Percentiles rank a stretch among this genome's conserved stretches.
These are phyloP conservation scores for Alectura lathami DNA, from an alignment of 2,113 vertebrate species.

Conservation along the genomic window DNA sequence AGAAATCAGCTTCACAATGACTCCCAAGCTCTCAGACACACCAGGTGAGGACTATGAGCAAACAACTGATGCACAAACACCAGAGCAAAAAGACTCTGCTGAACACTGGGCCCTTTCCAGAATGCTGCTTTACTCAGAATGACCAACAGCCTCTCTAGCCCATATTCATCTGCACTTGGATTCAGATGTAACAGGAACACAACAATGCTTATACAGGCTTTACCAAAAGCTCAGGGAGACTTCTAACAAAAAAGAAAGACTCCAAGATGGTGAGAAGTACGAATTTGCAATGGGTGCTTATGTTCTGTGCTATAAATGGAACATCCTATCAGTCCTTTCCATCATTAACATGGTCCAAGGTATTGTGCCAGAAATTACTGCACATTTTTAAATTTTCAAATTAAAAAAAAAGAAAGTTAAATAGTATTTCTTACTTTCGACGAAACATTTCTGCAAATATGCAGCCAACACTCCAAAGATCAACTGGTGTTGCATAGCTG, in stretches of 20 bases:
- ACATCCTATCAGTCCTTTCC: not conserved
- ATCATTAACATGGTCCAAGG: not conserved
- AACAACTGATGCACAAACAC: not conserved
- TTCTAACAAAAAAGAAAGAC: not conserved
- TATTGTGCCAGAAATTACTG: not conserved
- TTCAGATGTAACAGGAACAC: not conserved
- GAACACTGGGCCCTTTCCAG: not conserved
- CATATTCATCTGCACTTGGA: not conserved
- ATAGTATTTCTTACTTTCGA: slow-evolving; percentile 86
- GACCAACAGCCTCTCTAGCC: not conserved
- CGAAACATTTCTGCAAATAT: slow-evolving; percentile 99
- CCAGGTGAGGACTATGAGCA: not conserved
- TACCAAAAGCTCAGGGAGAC: not conserved
- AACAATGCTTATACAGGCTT: not conserved
- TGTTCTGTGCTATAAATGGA: not conserved
- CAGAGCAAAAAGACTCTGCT: not conserved
- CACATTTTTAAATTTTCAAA: not conserved
- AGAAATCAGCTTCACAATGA: not conserved
- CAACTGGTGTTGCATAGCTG: slow-evolving; percentile 96
- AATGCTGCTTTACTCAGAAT: not conserved
- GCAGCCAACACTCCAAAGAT: slow-evolving; percentile 98
- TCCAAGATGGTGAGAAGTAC: not conserved
- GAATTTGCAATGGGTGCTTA: not conserved
- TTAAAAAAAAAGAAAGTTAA: slow-evolving; percentile 20
- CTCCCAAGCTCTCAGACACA: not conserved